A percentile compares a stretch with the other conserved stretches of the same genome.
phyloP scores from a whole-genome alignment of 2,888 invertebrate species.

The Julus scanicus region DNA sequence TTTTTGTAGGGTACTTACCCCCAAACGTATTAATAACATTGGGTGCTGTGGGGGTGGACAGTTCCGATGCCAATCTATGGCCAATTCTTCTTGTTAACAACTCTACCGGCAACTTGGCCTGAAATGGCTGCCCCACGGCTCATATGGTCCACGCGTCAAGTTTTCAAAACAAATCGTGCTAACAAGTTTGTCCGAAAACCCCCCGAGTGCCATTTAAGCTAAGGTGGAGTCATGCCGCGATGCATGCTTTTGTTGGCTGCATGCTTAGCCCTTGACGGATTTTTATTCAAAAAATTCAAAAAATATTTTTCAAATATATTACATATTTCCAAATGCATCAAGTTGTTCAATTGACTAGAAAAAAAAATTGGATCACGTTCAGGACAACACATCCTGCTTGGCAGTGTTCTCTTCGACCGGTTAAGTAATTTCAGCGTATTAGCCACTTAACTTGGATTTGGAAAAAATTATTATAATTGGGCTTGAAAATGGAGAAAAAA shows the following conservation, averaged over 20 bases:
- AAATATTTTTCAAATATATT: too few species aligned
- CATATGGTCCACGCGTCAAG: constrained; percentile 31
- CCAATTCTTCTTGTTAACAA: constrained; percentile 43
- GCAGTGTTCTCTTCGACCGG: background rate
- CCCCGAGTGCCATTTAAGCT: constrained; percentile 18
- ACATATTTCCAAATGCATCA: too few species aligned
- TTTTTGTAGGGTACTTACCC: constrained; percentile 37
- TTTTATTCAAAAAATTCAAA: background rate
- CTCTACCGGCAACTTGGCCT: constrained; percentile 34
- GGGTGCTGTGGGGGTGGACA: constrained; percentile 45
- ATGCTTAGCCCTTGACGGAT: background rate
- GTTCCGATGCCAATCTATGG: constrained; percentile 20
- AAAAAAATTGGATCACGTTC: too few species aligned
- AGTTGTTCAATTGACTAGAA: too few species aligned
- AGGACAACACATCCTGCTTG: background rate
- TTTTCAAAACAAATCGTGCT: constrained; percentile 41
- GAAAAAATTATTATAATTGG: background rate
- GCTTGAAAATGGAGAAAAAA: background rate
- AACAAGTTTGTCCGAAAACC: constrained; percentile 32
- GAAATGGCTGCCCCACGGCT: constrained; percentile 42
- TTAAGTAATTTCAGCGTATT: background rate
- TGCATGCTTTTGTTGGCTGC: background rate
- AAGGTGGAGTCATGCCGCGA: background rate
- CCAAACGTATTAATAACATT: constrained; percentile 40
- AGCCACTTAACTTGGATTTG: background rate